phyloP scores from a whole-genome alignment of 1,140 invertebrate species.

The Cheumatopsyche charites region DNA sequence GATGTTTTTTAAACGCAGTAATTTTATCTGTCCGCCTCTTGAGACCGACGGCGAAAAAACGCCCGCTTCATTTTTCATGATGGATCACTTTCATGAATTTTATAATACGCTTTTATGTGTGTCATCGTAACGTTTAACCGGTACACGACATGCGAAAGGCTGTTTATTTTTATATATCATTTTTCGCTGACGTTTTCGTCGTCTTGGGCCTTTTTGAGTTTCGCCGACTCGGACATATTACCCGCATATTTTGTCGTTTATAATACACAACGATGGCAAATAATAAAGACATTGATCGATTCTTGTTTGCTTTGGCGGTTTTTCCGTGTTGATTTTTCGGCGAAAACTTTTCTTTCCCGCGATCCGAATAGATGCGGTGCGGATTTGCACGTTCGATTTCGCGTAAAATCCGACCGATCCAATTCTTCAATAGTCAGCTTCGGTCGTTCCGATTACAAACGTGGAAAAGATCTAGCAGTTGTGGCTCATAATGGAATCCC shows the following conservation, averaged over 20 bases:
- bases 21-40: constrained; percentile 11
- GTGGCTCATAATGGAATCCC: constrained; percentile 36
- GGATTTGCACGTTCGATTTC: too few species aligned
- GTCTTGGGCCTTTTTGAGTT: background rate
- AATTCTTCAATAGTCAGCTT: background rate
- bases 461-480: constrained; percentile 4
- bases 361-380: too few species aligned
- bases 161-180: background rate
- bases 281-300: constrained; percentile 18
- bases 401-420: too few species aligned
- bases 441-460: constrained; percentile 13
- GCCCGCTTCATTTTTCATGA: constrained; percentile 14
- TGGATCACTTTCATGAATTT: constrained; percentile 24
- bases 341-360: background rate
- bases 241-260: background rate
- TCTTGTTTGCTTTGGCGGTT: constrained; percentile 10
- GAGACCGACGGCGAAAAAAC: constrained; percentile 3
- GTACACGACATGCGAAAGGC: constrained; percentile 10
- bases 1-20: constrained; percentile 14
- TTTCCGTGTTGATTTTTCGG: background rate
- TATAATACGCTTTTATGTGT: constrained; percentile 19
- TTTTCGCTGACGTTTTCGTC: background rate
- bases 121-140: constrained; percentile 18
- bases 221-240: constrained; percentile 16
- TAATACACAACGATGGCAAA: constrained; percentile 8